Evolutionary conservation across 2,113 vertebrate species (phyloP).

Genomic region (Phrynosoma platyrhinos): DNA sequence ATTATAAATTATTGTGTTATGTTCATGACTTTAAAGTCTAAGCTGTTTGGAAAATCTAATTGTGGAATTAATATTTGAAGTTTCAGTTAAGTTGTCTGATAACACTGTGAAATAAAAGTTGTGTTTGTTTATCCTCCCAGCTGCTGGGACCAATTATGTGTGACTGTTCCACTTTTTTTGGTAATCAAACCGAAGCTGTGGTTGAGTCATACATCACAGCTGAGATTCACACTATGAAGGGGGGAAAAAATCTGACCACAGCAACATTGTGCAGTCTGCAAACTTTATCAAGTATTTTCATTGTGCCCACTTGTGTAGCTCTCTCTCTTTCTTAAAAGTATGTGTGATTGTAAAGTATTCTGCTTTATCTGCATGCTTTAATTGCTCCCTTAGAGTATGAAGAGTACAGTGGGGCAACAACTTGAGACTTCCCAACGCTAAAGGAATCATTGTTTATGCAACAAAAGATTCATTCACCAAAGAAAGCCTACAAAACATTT

Average conservation of each 20-base stretch:
- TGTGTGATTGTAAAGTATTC: constrained; percentile 26
- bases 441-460: constrained; percentile 60
- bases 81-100: constrained; percentile 19
- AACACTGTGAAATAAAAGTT: constrained; percentile 21
- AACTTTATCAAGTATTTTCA: not conserved
- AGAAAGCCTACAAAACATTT: not conserved
- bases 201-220: not conserved
- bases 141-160: constrained; percentile 14
- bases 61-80: constrained; percentile 11
- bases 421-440: constrained; percentile 35
- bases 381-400: not conserved
- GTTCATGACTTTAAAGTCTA: not conserved
- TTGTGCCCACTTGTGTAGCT: not conserved
- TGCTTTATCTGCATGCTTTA: constrained; percentile 24
- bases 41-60: not conserved
- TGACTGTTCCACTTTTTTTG: constrained; percentile 12
- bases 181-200: constrained; percentile 38
- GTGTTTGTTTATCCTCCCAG: not conserved
- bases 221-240: not conserved
- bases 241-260: not conserved
- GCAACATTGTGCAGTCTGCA: not conserved
- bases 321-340: not conserved
- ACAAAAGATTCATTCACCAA: constrained; percentile 60
- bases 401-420: not conserved
- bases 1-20: not conserved